These are phyloP conservation scores for Cyaniris semiargus DNA, from an alignment of 2,888 invertebrate genomes.

Conservation along the genomic window DNA sequence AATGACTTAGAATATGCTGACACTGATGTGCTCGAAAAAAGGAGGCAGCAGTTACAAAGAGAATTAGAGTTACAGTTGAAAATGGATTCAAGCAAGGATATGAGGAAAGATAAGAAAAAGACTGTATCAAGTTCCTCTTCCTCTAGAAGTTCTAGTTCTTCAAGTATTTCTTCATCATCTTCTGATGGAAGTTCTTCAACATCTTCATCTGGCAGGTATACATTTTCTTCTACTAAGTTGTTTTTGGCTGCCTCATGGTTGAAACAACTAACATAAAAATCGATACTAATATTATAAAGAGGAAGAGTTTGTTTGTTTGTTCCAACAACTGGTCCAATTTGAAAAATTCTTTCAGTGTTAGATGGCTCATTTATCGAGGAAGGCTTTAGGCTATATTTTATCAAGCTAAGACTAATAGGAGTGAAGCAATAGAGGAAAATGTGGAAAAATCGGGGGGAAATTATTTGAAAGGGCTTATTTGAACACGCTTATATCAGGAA, in stretches of 20 bases:
- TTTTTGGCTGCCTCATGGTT: background rate
- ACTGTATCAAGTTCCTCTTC: constrained; percentile 85
- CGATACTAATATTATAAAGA: no score
- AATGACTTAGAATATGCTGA: constrained; percentile 90
- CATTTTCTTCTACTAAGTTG: constrained; percentile 22
- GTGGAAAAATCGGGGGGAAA: no score
- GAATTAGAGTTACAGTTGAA: constrained; percentile 89
- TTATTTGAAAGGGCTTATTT: no score
- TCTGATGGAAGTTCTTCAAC: constrained; percentile 84
- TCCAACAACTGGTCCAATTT: no score
- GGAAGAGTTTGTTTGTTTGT: no score
- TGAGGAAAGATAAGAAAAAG: constrained; percentile 85
- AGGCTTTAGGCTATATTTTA: no score
- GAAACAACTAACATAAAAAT: no score
- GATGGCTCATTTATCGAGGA: no score
- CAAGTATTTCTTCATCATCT: constrained; percentile 83
- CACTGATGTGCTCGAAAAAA: constrained; percentile 88
- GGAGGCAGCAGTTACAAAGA: constrained; percentile 86
- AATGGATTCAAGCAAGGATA: constrained; percentile 84
- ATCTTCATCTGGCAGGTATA: constrained; percentile 78
- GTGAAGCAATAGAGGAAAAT: no score
- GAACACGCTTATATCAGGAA: no score
- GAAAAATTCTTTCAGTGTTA: no score
- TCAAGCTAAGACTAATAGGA: no score
- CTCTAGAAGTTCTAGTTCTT: constrained; percentile 83